Evolutionary conservation across 2,888 invertebrate genomes (phyloP), one percentile per base, ranked within the genome.

Genomic region (Drosophila multiciliata): DNA sequence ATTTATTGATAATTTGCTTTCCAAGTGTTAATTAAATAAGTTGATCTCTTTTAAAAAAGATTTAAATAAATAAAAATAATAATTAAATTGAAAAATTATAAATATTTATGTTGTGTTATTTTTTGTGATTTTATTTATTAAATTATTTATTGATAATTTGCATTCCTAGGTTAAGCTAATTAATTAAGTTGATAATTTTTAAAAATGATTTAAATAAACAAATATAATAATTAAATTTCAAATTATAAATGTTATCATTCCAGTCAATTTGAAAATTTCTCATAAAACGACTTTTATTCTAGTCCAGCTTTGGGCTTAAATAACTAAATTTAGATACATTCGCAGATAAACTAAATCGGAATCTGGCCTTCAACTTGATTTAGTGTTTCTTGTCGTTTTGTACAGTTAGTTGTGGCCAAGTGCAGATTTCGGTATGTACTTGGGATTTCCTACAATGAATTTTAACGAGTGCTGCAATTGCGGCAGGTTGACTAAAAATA

Each of bases 381-480:
- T 66, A 40, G 63, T 4, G 40, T 32, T 32, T 32, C 33, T 35
- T 7, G 0, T 9, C 11, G 29, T 69, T 12, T 3, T 6, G 11
- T 9, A 17, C 17, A 20, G 3, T 12, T 12, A 3, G 40, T n/a
- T 40, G n/a, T 40, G 4, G 75, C 84, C 85, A 76, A 87, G 82
- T 84, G 82, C 75, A 78, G 84, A 82, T 76, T 60, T 82, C 60
- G 59, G 64, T n/a, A 60, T 45, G 32, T 45, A 33, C 42, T 45
- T 52, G 61, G 54, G 36, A 77, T 69, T 72, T 73, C 75, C 79
- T 71, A 71, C 74, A 70, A 87, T 88, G 88, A 78, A 82, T 90
- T 88, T 80, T 80, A 88, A 89, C 82, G 75, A 87, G 77, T 65
- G 60, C 59, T 82, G 80, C 75, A 66, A 69, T 78, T 66, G 57